Conservation (phyloP, 2,888 invertebrate species). For the Sphaeridia pumilis region DNA sequence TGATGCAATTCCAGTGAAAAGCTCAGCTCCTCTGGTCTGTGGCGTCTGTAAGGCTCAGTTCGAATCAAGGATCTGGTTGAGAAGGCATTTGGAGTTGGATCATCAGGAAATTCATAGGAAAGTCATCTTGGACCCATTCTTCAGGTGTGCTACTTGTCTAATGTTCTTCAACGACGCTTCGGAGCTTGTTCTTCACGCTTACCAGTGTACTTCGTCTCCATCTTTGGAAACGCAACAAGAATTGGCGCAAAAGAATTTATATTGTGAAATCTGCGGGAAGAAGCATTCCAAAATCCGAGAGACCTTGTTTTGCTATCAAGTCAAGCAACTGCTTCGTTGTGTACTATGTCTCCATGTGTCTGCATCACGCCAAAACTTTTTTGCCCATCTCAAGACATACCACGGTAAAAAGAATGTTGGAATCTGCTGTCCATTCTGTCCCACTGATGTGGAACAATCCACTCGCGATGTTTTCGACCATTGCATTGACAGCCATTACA, state of each 20-base stretch:
- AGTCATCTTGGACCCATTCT: conserved; percentile 18
- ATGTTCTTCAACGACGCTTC: conserved; percentile 10
- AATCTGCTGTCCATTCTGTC: conserved; percentile 20
- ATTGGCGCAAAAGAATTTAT: conserved; percentile 15
- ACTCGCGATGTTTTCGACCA: conserved; percentile 18
- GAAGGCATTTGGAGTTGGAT: conserved; percentile 13
- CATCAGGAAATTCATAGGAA: conserved; percentile 13
- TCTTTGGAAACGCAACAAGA: conserved; percentile 15
- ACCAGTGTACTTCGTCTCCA: conserved; percentile 5
- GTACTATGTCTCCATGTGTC: conserved; percentile 19
- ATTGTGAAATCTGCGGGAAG: conserved; percentile 18
- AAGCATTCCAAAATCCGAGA: conserved; percentile 16
- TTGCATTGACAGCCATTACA: conserved; percentile 19
- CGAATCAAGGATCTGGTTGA: conserved; percentile 13
- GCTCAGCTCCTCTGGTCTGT: conserved; percentile 4
- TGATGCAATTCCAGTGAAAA: conserved; percentile 8
- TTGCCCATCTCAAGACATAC: conserved; percentile 16
- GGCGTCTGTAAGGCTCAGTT: conserved; percentile 6
- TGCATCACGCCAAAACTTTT: conserved; percentile 16
- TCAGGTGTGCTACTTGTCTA: conserved; percentile 17
- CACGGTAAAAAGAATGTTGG: conserved; percentile 13
- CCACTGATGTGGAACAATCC: conserved; percentile 4
- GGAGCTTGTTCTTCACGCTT: conserved; percentile 12
- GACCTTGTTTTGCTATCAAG: conserved; percentile 17
- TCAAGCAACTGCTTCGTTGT: conserved; percentile 18